Evolutionary conservation across 2,888 invertebrate species (phyloP), one percentile per base, ranked within the genome.

Genomic region (Caenorhabditis sp.): DNA sequence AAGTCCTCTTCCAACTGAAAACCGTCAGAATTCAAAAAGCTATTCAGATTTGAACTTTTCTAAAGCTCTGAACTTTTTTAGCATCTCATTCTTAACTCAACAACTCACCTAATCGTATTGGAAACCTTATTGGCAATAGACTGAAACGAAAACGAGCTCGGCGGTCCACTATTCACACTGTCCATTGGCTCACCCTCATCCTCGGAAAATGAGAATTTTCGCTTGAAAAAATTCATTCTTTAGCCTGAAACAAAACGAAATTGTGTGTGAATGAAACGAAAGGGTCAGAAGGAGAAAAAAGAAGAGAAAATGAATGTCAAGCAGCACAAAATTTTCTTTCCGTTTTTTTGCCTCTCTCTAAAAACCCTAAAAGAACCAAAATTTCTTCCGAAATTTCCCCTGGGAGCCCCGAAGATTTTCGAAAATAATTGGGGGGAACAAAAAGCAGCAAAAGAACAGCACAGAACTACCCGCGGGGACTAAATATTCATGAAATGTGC

Each of bases 191-290:
- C 85, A 6, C 82, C 86, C 54, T 88, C 89, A 38, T 87, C 89
- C 14, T 89, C 89, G 22, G 84, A 82, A 49, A 88, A 86, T 16
- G 87, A 87, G 80, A 89, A 89, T 82, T 89, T 89, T 58, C 87
- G 63, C 72, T 88, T 87, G 82, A 89, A 88, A 80, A 89, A 89
- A 81, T 89, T 89, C 89, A 89, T 88, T 47, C 22, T 54, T n/a
- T n/a, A n/a, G n/a, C n/a, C 54, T 47, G 47, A 47, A 47, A 47
- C 47, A 47, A 47, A 3, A 47, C 47, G 19, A 47, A 47, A 47
- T 38, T 12, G 38, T 38, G 12, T 38, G 12, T 10, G 8, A 12
- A 38, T 7, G 12, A 38, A 31, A 10, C 19, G 47, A 47, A n/a
- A 47, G 19, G 10, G 47, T 47, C 16, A 14, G 14, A 72, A 41